These are phyloP conservation scores for Athrips mouffetella DNA, from an alignment of 2,888 invertebrate species.

Conservation along the genomic window DNA sequence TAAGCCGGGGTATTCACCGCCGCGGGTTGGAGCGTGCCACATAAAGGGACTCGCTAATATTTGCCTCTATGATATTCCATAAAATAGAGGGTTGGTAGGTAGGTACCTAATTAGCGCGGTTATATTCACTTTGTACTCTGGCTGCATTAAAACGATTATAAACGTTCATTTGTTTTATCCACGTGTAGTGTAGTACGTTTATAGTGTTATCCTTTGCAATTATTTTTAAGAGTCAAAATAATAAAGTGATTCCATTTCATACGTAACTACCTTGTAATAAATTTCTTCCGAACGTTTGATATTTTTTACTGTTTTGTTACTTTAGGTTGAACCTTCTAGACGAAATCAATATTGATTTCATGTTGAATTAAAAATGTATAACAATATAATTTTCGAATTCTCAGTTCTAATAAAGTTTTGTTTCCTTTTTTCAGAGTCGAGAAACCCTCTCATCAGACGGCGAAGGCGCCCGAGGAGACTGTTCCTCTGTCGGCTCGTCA, in stretches of 20 bases:
- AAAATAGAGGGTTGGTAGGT: constrained; percentile 34
- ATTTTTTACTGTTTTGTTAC: too few relatives aligned
- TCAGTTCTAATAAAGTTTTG: too few relatives aligned
- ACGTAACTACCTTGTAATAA: too few relatives aligned
- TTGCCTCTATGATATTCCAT: constrained; percentile 44
- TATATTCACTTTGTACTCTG: constrained; percentile 36
- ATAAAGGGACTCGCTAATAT: constrained; percentile 56
- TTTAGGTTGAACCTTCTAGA: too few relatives aligned
- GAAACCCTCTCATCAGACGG: constrained; percentile 83
- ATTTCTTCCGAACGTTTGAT: too few relatives aligned
- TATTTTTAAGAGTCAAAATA: neutral
- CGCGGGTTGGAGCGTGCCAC: constrained; percentile 24
- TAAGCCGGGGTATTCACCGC: constrained; percentile 33
- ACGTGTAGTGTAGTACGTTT: neutral
- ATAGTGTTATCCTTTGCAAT: neutral
- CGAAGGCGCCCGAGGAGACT: constrained; percentile 78
- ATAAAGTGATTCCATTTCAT: neutral
- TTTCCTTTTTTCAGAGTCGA: constrained; percentile 73
- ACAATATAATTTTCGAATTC: too few relatives aligned
- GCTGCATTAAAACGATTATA: constrained; percentile 11
- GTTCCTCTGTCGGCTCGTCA: constrained; percentile 75
- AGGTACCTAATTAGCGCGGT: constrained; percentile 46
- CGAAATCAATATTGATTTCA: too few relatives aligned
- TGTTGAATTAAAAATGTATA: too few relatives aligned
- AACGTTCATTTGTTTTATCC: constrained; percentile 18